Evolutionary conservation across 2,888 invertebrate genomes (phyloP), one percentile per base, ranked within the genome.

Genomic region (Lasioglossum malachurum): DNA sequence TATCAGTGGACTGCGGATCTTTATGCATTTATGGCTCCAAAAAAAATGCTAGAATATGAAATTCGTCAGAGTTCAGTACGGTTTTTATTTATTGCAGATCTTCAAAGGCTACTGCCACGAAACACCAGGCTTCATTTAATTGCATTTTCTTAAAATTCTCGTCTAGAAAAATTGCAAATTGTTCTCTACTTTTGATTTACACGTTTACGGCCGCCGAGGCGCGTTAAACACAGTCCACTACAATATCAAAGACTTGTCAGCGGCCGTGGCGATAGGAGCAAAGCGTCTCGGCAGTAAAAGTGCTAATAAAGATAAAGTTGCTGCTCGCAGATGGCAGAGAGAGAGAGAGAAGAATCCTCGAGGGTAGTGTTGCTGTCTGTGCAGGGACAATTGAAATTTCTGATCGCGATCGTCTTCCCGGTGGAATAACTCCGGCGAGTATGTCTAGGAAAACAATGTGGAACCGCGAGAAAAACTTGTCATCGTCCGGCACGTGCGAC

Each of bases 391-490:
- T 83, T 83, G 74, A 71, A 74, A 83, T 75, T 75, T 83, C 78
- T 75, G 46, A 31, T 19, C 49, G 23, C 38, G 53, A 35, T 27
- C 64, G 53, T 23, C 35, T 57, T 19, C 64, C 78, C 35, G 46
- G 76, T 57, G 41, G 23, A 75, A 80, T 77, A 53, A 2, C 23
- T 53, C 10, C 23, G 8, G 53, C 53, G 23, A 23, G 2, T 53
- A 8, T 23, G 23, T 53, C 53, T 23, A 10, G 23, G 53, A 53
- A 53, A 53, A 53, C 19, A 23, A 53, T 1, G 53, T 78, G 75
- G 49, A 71, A 78, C 53, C 84, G 57, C 77, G 74, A 67, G 4
- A 77, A 83, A 77, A 85, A 80, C 75, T 79, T n/a, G 75, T 75
- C 31, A 41, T 27, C 8, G 72, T 46, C 46, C 14, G 27, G 27